Conservation (phyloP, 2,888 invertebrate species). For the Rosalia funebris region DNA sequence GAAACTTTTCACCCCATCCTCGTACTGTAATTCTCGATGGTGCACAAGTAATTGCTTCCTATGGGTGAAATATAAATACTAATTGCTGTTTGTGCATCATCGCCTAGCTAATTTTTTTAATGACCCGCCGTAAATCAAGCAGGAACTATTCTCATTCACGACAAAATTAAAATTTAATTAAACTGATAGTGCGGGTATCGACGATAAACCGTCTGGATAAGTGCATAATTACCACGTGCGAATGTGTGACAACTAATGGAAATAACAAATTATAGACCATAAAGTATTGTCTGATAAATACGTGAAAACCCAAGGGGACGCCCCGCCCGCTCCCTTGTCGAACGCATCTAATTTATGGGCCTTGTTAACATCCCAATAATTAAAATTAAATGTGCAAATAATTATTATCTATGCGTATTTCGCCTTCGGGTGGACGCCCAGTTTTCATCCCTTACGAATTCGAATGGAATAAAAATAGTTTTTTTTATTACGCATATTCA, state of each 20-base stretch:
- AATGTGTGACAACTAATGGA: conserved; percentile 42
- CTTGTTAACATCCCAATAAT: conserved; percentile 43
- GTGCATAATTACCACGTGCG: conserved; percentile 36
- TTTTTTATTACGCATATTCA: no score
- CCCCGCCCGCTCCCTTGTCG: conserved; percentile 42
- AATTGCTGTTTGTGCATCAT: no score
- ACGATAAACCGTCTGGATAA: conserved; percentile 43
- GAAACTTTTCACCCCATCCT: no score
- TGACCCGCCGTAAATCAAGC: conserved; percentile 25
- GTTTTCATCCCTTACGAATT: no score
- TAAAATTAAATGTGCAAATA: conserved; percentile 40
- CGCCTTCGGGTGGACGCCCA: conserved; percentile 6
- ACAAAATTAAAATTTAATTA: conserved; percentile 37
- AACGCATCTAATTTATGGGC: conserved; percentile 41
- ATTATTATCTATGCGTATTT: conserved; percentile 27
- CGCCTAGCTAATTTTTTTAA: conserved; percentile 10
- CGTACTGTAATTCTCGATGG: no score
- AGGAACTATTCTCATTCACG: conserved; percentile 28
- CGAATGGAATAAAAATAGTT: no score
- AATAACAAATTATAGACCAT: conserved; percentile 48
- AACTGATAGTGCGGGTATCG: conserved; percentile 31
- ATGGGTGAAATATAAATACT: no score
- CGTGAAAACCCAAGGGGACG: conserved; percentile 42
- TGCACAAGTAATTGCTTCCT: no score
- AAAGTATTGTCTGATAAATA: conserved; percentile 49